Evolutionary conservation across 2,113 vertebrate genomes (phyloP).

Genomic region (mouse (Mus musculus)): GRCm39 chr12:82413001-82413500

Average conservation of each 20-base stretch:
- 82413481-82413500: constrained; percentile 25
- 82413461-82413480: background rate
- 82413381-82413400: background rate
- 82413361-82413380: background rate
- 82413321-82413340: background rate
- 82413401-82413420: background rate
- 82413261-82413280: background rate
- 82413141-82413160: constrained; percentile 32
- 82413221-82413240: background rate
- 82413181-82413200: background rate
- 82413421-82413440: background rate
- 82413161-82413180: background rate
- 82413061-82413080: constrained; percentile 49
- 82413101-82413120: constrained; percentile 54
- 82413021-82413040: constrained; percentile 47
- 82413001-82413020: constrained; percentile 13
- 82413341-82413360: background rate
- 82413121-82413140: constrained; percentile 44
- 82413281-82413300: background rate
- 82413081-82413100: background rate
- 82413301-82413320: background rate
- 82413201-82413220: background rate
- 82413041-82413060: constrained; percentile 43
- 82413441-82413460: background rate
- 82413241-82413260: accelerated